A percentile compares a stretch with the other conserved stretches of the same genome.
Evolutionary conservation across 1,140 invertebrate species (phyloP).

Genomic region (Pararge aegeria): DNA sequence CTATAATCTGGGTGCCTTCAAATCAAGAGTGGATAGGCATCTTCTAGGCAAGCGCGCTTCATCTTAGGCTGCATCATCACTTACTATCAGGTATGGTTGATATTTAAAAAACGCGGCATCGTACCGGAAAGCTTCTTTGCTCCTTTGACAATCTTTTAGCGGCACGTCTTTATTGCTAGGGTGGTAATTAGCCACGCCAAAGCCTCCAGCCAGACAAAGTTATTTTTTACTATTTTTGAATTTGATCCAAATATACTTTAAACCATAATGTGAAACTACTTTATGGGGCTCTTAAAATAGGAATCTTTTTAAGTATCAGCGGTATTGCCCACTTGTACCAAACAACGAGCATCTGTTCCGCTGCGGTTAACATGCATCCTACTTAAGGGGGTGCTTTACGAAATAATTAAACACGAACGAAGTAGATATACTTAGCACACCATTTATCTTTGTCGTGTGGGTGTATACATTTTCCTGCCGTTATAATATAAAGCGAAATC

Average conservation of each 20-base stretch:
- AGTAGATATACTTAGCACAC: constrained; percentile 49
- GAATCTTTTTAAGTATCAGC: neutral
- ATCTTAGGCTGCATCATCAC: too few species aligned
- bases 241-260: neutral
- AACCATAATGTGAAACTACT: neutral
- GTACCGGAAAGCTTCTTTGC: too few species aligned
- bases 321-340: constrained; percentile 34
- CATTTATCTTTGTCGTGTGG: constrained; percentile 48
- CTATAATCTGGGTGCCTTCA: too few species aligned
- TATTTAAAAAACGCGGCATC: too few species aligned
- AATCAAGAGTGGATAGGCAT: too few species aligned
- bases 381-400: constrained; percentile 38
- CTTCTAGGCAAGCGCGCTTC: too few species aligned
- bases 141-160: too few species aligned
- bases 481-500: too few species aligned
- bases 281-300: constrained; percentile 8
- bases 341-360: constrained; percentile 39
- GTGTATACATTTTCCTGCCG: neutral
- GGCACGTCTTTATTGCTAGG: too few species aligned
- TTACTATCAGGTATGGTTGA: too few species aligned
- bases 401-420: constrained; percentile 51
- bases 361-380: constrained; percentile 45
- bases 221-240: neutral
- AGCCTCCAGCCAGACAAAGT: too few species aligned
- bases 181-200: too few species aligned